A percentile compares a stretch with the other conserved stretches of the same genome.
These are phyloP conservation scores for Elanus axillaris DNA, from an alignment of 2,113 vertebrate genomes.

Conservation along the genomic window DNA sequence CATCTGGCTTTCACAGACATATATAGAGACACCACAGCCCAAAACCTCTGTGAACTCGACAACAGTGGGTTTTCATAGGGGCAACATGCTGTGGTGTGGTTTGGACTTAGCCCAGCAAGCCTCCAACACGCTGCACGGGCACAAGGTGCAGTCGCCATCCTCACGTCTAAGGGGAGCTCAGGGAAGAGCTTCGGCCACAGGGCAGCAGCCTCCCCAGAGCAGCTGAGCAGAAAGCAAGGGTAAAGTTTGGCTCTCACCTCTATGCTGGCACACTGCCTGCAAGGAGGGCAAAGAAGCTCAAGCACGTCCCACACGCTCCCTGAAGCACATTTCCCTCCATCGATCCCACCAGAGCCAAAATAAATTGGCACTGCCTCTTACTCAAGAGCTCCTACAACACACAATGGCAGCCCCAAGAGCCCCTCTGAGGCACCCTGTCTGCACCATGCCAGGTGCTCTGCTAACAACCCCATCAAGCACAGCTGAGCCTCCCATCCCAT, in stretches of 20 bases:
- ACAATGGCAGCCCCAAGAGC: neutral
- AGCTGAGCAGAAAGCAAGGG: neutral
- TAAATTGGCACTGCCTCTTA: slow-evolving; percentile 23
- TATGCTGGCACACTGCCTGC: slow-evolving; percentile 6
- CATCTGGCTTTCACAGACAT: neutral
- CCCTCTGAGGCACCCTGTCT: neutral
- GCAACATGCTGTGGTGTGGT: neutral
- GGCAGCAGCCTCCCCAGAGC: neutral
- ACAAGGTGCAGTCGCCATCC: neutral
- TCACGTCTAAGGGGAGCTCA: neutral
- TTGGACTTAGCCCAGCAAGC: neutral
- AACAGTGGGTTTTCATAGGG: neutral
- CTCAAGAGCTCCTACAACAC: neutral
- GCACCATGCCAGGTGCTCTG: neutral
- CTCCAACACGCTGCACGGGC: neutral
- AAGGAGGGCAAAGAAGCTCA: neutral
- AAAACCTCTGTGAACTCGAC: neutral
- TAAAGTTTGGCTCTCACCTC: slow-evolving; percentile 52
- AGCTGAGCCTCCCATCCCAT: neutral
- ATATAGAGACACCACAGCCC: neutral
- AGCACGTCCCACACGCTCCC: slow-evolving; percentile 51
- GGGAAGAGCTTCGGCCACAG: neutral
- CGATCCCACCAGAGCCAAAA: slow-evolving; percentile 28
- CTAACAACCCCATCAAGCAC: neutral
- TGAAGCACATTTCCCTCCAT: slow-evolving; percentile 20